Evolutionary conservation across 2,888 invertebrate species (phyloP).

Genomic region (Tachystola acroxantha): DNA sequence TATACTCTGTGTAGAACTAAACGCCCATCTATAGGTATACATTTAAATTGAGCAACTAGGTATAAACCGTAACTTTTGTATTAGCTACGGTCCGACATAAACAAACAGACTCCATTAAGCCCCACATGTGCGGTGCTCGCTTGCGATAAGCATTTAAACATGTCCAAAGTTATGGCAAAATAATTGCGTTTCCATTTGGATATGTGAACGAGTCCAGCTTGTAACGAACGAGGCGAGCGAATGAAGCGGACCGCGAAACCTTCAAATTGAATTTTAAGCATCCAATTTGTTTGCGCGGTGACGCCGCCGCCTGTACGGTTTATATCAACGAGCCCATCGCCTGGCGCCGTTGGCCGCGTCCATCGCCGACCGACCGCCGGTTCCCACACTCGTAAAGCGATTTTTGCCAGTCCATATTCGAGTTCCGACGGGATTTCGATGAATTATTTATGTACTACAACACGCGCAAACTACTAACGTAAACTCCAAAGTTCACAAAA

Average conservation of each 20-base stretch:
- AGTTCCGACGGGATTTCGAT: conserved; percentile 47
- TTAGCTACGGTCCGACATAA: conserved; percentile 20
- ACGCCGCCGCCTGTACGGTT: conserved; percentile 27
- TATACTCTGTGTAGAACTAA: too few species aligned
- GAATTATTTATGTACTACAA: conserved; percentile 48
- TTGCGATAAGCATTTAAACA: conserved; percentile 46
- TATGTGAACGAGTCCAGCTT: conserved; percentile 59
- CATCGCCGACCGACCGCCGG: conserved; percentile 19
- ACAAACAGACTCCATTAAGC: conserved; percentile 27
- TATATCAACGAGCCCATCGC: conserved; percentile 36
- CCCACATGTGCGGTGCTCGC: conserved; percentile 21
- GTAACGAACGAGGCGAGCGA: conserved; percentile 65
- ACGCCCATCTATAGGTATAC: too few species aligned
- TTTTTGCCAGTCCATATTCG: conserved; percentile 51
- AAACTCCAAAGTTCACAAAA: conserved; percentile 14
- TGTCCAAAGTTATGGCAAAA: conserved; percentile 49
- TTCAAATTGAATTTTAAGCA: conserved; percentile 78
- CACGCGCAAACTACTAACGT: conserved; percentile 9
- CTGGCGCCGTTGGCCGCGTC: conserved; percentile 14
- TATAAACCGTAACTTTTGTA: too few species aligned
- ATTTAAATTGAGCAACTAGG: too few species aligned
- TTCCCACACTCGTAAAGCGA: conserved; percentile 62
- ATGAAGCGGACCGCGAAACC: conserved; percentile 75
- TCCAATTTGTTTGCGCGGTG: conserved; percentile 73
- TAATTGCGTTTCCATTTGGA: conserved; percentile 64